phyloP scores from a whole-genome alignment of 2,797 vertebrate genomes.

The Taenioides sp. region DNA sequence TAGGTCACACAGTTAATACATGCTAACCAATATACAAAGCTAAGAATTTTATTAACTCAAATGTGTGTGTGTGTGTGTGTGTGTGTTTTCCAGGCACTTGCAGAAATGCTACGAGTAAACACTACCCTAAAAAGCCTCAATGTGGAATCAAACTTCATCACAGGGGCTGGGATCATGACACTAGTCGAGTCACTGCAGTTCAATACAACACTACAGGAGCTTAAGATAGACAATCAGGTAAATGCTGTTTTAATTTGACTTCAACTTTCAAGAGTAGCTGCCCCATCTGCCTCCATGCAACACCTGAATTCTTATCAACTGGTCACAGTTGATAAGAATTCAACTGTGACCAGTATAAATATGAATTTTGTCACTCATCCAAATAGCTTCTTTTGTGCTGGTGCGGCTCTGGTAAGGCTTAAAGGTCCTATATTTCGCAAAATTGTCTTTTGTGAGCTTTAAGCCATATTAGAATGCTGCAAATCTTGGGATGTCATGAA shows the following conservation, averaged over 20 bases:
- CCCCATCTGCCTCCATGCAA: background rate
- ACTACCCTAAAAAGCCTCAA: slow-evolving; percentile 90
- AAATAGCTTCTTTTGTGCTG: too few species aligned
- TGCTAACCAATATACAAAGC: background rate
- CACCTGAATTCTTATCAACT: background rate
- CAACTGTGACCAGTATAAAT: too few species aligned
- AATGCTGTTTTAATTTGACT: background rate
- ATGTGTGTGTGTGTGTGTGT: background rate
- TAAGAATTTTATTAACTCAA: background rate
- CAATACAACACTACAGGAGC: slow-evolving; percentile 88
- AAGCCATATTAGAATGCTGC: too few species aligned
- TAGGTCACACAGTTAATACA: slow-evolving; percentile 71
- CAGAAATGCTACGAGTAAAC: slow-evolving; percentile 94
- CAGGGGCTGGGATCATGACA: slow-evolving; percentile 87
- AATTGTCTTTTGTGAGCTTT: too few species aligned
- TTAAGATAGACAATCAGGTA: slow-evolving; percentile 99
- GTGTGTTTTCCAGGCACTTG: slow-evolving; percentile 81
- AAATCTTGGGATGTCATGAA: too few species aligned
- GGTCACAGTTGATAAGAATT: too few species aligned
- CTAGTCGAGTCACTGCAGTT: slow-evolving; percentile 86
- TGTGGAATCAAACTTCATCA: slow-evolving; percentile 97
- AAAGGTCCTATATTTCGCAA: too few species aligned
- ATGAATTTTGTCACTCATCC: too few species aligned
- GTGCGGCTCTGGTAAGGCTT: too few species aligned
- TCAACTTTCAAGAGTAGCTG: background rate